Conservation (phyloP, 2,113 vertebrate species). For the Crotalus tigris region DNA sequence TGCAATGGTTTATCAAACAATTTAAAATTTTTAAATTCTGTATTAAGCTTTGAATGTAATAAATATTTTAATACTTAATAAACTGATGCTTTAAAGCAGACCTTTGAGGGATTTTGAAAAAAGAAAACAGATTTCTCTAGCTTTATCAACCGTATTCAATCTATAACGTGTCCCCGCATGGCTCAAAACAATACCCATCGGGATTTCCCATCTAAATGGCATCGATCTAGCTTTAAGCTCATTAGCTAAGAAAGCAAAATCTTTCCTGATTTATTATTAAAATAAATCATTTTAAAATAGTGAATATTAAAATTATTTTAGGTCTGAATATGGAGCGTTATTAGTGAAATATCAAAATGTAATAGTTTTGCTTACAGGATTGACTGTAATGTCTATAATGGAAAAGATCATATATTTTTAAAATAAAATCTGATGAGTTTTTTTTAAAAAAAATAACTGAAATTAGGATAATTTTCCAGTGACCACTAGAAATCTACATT, state of each 20-base stretch:
- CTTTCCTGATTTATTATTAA: too few relatives aligned
- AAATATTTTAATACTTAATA: neutral
- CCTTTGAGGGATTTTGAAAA: neutral
- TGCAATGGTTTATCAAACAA: neutral
- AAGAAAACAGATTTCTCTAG: neutral
- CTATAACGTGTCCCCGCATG: too few relatives aligned
- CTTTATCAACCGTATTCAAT: too few relatives aligned
- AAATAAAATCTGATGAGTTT: neutral
- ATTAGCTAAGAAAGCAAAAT: too few relatives aligned
- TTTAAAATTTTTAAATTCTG: neutral
- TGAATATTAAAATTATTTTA: neutral
- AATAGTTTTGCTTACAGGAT: neutral
- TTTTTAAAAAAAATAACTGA: neutral
- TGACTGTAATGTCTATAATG: fast-evolving
- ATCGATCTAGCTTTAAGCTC: too few relatives aligned
- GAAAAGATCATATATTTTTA: neutral
- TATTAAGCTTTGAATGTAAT: neutral
- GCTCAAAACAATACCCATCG: too few relatives aligned
- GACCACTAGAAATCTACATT: neutral
- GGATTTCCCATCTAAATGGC: too few relatives aligned
- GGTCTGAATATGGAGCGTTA: neutral
- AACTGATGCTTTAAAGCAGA: neutral
- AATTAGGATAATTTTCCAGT: neutral
- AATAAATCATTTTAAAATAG: neutral
- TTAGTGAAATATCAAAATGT: neutral